Conservation (phyloP, 1,140 invertebrate species). For the Homalodisca vitripennis region DNA sequence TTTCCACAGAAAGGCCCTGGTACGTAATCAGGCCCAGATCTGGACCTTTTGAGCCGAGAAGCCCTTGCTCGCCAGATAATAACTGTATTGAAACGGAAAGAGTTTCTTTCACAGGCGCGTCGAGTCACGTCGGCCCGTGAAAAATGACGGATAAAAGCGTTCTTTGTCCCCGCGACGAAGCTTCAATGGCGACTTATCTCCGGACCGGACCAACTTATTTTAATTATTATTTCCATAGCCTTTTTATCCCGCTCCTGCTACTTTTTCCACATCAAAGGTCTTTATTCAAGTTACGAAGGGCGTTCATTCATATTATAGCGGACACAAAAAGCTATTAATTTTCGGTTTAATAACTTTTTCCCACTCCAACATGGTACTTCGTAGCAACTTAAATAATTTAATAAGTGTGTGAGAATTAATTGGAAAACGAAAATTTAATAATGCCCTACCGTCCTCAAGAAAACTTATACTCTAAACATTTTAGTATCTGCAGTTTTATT, state of each 20-base stretch:
- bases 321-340: no score
- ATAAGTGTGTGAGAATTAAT: no score
- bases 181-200: conserved; percentile 3
- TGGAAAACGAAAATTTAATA: no score
- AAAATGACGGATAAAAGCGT: conserved; percentile 28
- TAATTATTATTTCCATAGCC: neutral
- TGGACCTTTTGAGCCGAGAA: neutral
- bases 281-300: no score
- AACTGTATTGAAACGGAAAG: conserved; percentile 29
- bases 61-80: conserved; percentile 21
- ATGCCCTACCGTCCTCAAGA: no score
- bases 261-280: no score
- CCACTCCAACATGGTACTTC: no score
- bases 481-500: no score
- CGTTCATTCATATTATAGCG: no score
- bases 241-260: conserved; percentile 14
- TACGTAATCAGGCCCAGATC: conserved; percentile 4
- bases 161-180: conserved; percentile 20
- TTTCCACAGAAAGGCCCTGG: conserved; percentile 14
- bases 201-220: conserved; percentile 2
- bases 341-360: no score
- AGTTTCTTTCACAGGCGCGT: conserved; percentile 3
- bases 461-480: no score
- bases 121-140: conserved; percentile 10
- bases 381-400: no score